Base-by-base conservation (phyloP, 2,888 invertebrate species). In the Aethes cnicana region DNA sequence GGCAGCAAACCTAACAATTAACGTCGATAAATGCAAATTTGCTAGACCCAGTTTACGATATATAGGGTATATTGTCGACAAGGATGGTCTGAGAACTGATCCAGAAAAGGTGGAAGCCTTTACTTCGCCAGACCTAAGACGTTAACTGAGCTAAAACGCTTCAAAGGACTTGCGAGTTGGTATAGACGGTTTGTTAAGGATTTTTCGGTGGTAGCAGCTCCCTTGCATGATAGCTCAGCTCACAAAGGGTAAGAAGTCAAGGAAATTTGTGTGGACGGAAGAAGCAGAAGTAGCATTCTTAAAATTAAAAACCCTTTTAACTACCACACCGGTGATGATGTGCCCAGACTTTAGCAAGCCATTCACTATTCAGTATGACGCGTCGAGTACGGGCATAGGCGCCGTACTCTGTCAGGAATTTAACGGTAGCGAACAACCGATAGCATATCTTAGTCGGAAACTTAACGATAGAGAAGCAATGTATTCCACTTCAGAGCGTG, bases 111-210 rank as follows among this genome's bases (percentile, higher is more conserved):
- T 47, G 2, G 21, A 47, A 14, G 36, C 47, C 28, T 47, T 7
- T 16, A 37, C 8, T 14, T 20, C 12, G 36, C 36, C 4, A n/a
- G 16, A 8, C 56, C 56, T 4, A 43, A 47, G 0, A 33, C 28
- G 6, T 21, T 12, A 11, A 37, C 46, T 8, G 53, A 57, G 12
- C 25, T 57, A 3, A 50, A 35, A 11, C 23, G 47, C 1, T 57
- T 57, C 20, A 20, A 55, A n/a, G 54, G 54, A 5, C 21, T 8
- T 44, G 44, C 5, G 23, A 26, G 48, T 1, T 57, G 50, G 47
- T 55, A 53, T 21, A 5, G 57, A 1, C 36, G 55, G 1, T 57
- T 57, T 32, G 26, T 57, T n/a, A 28, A 41, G 4, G 32, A 49
- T n/a, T 57, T 53, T 42, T 44, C 43, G 5, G 7, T 39, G 1